A percentile compares a stretch with the other conserved stretches of the same genome.
Evolutionary conservation across 2,797 vertebrate species (phyloP).

Genomic region (Salmo trutta): DNA sequence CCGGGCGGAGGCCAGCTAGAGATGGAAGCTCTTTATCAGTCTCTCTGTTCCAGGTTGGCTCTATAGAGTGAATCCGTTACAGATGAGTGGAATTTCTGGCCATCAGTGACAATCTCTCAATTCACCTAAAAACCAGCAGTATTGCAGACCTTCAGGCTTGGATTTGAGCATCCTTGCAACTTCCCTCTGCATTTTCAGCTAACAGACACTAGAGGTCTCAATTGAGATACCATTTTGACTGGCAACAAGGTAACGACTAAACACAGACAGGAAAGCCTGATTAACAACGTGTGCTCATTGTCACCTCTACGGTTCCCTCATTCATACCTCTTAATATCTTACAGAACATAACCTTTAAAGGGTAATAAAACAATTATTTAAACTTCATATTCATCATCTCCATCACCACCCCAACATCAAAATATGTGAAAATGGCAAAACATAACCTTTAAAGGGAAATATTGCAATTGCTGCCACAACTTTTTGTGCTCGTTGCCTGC

Average conservation of each 20-base stretch:
- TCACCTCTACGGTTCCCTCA: neutral
- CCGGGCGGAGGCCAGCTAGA: too few relatives aligned
- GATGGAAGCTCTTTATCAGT: too few relatives aligned
- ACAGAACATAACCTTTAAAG: too few relatives aligned
- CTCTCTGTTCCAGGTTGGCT: too few relatives aligned
- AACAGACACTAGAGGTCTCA: constrained; percentile 18
- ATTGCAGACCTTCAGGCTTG: neutral
- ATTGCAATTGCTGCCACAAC: too few relatives aligned
- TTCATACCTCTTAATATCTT: neutral
- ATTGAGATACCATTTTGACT: neutral
- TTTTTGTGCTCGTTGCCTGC: too few relatives aligned
- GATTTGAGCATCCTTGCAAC: neutral
- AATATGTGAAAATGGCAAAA: too few relatives aligned
- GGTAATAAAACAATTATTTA: too few relatives aligned
- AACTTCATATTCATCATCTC: too few relatives aligned
- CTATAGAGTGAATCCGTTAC: neutral
- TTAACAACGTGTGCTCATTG: neutral
- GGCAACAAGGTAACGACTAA: neutral
- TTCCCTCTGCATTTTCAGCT: constrained; percentile 4
- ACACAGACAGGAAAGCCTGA: neutral
- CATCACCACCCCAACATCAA: too few relatives aligned
- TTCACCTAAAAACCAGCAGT: neutral
- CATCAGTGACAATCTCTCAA: too few relatives aligned
- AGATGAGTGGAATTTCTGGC: neutral
- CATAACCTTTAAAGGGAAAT: too few relatives aligned